Percentiles rank a stretch among this genome's conserved stretches.
Conservation (phyloP, 2,797 vertebrate genomes). For the Pyrrhura leucotis region DNA sequence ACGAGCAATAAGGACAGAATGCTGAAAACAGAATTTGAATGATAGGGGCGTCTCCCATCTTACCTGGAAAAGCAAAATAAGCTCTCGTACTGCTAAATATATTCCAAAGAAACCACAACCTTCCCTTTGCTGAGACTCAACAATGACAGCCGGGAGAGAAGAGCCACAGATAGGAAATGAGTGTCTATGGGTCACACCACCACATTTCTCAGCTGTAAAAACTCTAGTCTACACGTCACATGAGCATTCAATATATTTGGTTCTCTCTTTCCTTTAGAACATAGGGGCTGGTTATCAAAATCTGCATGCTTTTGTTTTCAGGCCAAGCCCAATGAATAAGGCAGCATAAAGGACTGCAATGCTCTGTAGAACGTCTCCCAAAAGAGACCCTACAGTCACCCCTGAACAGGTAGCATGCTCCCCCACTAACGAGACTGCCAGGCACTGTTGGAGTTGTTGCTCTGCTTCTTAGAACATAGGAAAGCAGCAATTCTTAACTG, state of each 20-base stretch:
- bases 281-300: not conserved
- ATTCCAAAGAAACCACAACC: not conserved
- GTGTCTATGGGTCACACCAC: not conserved
- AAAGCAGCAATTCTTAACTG: not conserved
- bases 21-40: not conserved
- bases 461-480: not conserved
- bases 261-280: not conserved
- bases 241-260: not conserved
- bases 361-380: not conserved
- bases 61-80: not conserved
- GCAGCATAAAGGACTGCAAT: not conserved
- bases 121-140: not conserved
- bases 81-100: not conserved
- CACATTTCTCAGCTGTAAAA: not conserved
- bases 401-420: not conserved
- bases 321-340: not conserved
- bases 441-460: not conserved
- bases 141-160: not conserved
- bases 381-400: not conserved
- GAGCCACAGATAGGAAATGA: not conserved
- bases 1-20: not conserved
- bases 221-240: not conserved
- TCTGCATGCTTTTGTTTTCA: not conserved
- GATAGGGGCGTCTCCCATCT: not conserved
- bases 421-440: not conserved